Evolutionary conservation across 2,797 vertebrate species (phyloP), one percentile per base, ranked within the genome.

Genomic region (Onychomys arenicola): DNA sequence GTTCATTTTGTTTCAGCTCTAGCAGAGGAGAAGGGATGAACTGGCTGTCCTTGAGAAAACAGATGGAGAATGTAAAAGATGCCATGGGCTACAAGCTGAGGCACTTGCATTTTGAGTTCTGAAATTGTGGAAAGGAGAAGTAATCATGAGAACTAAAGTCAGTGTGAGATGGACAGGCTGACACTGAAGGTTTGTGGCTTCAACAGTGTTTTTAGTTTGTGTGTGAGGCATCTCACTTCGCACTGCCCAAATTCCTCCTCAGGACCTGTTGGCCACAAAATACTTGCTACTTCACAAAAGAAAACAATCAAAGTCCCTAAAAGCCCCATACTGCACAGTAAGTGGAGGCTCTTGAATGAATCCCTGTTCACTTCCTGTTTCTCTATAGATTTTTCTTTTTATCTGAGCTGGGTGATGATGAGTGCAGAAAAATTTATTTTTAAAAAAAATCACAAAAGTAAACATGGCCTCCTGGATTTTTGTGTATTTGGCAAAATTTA

Each of bases 1-100:
- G 12, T 57, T 94, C 59, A n/a, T 55, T 91, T 94, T 59, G 78
- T 93, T 94, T 95, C 19, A 63, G 89, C 87, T 57, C 23, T 84
- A 82, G 10, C 23, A 40, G n/a, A 73, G 13, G 61, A 88, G 32
- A 76, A 3, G 34, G 49, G 67, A 85, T 67, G 40, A 27, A 52
- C 61, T 85, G 17, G 6, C 7, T 57, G 4, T 49, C 34, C 12
- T 2, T 77, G 59, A 95, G 49, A 23, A 61, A 23, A 43, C 37
- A 69, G 12, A 12, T 14, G 12, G 21, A 11, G 19, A 80, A 67
- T 67, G 6, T 40, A 29, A 81, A 94, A 40, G n/a, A 67, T 19
- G 1, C 2, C 32, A 2, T 57, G 34, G 75, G 8, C 37, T 40
- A 6, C 25, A 75, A 59, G 43, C 46, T 49, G 75, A 34, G 49